These are phyloP conservation scores for Pimephales promelas DNA, from an alignment of 2,113 vertebrate species.

Conservation along the genomic window DNA sequence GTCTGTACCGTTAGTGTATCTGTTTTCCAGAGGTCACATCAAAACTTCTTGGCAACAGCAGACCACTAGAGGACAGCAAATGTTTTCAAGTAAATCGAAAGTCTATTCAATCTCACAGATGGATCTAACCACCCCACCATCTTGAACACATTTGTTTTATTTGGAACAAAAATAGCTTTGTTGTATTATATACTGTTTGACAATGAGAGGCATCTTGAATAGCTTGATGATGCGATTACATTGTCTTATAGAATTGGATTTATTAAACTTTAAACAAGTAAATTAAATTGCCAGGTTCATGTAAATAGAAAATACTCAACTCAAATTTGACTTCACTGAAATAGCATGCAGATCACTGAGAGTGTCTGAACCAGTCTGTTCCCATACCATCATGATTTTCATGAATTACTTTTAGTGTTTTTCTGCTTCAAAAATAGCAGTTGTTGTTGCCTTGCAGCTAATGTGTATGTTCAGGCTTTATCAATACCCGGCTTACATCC, in stretches of 20 bases:
- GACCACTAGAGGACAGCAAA: constrained; percentile 24
- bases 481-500: constrained; percentile 34
- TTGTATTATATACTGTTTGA: neutral
- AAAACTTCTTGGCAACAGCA: neutral
- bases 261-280: neutral
- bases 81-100: neutral
- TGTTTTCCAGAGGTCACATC: neutral
- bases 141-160: constrained; percentile 18
- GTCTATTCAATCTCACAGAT: neutral
- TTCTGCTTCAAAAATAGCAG: neutral
- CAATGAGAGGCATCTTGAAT: neutral
- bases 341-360: neutral
- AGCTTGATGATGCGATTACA: neutral
- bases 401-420: neutral
- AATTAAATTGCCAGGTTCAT: neutral
- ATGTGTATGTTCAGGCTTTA: constrained; percentile 44
- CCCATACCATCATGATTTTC: constrained; percentile 12
- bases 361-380: neutral
- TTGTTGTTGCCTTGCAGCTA: neutral
- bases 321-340: neutral
- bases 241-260: neutral
- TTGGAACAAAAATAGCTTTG: neutral
- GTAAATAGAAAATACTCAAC: neutral
- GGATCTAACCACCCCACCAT: neutral
- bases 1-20: too few relatives aligned